phyloP scores from a whole-genome alignment of 2,888 invertebrate genomes.

The Phalera bucephala region DNA sequence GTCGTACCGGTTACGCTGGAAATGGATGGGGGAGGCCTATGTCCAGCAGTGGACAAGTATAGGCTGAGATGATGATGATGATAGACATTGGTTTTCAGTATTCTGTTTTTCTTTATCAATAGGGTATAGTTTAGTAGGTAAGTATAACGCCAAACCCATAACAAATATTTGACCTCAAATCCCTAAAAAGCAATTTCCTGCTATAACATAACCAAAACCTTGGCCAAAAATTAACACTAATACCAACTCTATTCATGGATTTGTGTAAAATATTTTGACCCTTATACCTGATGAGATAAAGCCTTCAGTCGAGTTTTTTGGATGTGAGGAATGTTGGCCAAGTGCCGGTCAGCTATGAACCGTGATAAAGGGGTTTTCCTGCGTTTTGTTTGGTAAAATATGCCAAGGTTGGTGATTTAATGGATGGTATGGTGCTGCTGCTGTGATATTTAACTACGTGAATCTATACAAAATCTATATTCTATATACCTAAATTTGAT shows the following conservation, averaged over 20 bases:
- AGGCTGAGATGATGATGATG: no score
- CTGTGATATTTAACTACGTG: no score
- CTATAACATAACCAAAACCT: constrained; percentile 5
- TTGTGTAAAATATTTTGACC: constrained; percentile 1
- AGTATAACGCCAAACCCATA: background rate
- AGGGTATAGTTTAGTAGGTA: no score
- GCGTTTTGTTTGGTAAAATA: constrained; percentile 4
- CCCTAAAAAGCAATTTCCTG: constrained; percentile 14
- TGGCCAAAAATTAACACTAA: constrained; percentile 6
- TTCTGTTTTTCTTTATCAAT: no score
- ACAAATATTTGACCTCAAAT: constrained; percentile 10
- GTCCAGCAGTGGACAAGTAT: no score
- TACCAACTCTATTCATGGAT: background rate
- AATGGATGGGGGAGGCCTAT: no score
- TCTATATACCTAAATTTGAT: no score
- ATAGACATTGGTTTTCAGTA: no score
- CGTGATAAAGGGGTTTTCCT: constrained; percentile 6
- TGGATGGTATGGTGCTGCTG: background rate
- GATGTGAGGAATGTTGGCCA: background rate
- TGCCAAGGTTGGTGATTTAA: constrained; percentile 3
- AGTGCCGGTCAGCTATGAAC: background rate
- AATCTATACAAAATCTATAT: no score
- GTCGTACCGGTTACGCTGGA: no score
- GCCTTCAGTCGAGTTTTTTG: background rate
- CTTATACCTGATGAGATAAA: background rate